Evolutionary conservation across 2,797 vertebrate species (phyloP).

Genomic region (Sebastes reedi): DNA sequence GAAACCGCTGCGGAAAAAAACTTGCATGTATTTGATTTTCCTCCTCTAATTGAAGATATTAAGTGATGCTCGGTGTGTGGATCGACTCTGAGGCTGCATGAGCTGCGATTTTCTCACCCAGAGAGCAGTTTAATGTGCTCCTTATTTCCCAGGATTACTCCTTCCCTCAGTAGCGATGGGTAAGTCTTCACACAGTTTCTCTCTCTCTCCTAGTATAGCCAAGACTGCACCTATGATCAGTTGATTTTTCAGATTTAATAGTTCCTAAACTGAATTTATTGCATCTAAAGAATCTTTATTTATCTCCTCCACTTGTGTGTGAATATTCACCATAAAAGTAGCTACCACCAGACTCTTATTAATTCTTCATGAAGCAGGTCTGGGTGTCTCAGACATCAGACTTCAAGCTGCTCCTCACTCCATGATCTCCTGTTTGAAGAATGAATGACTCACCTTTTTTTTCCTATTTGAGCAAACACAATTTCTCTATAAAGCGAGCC

Average conservation of each 20-base stretch:
- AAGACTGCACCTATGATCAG: slow-evolving; percentile 11
- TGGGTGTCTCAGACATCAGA: slow-evolving; percentile 46
- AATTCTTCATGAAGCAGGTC: slow-evolving; percentile 63
- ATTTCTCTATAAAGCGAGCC: slow-evolving; percentile 35
- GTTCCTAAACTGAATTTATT: slow-evolving; percentile 13
- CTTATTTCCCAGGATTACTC: slow-evolving; percentile 47
- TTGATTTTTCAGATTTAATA: neutral
- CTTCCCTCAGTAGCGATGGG: slow-evolving; percentile 63
- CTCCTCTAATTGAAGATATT: slow-evolving; percentile 23
- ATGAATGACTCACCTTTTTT: slow-evolving; percentile 16
- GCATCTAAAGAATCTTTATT: neutral
- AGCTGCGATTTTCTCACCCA: slow-evolving; percentile 30
- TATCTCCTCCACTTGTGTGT: neutral
- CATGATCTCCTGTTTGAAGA: slow-evolving; percentile 28
- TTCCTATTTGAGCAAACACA: slow-evolving; percentile 4
- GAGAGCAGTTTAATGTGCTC: slow-evolving; percentile 60
- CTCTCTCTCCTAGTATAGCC: neutral
- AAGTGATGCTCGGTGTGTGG: slow-evolving; percentile 47
- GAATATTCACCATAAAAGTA: slow-evolving; percentile 32
- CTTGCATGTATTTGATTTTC: slow-evolving; percentile 34
- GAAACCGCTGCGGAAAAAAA: slow-evolving; percentile 61
- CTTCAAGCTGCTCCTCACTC: slow-evolving; percentile 36
- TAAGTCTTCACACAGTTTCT: slow-evolving; percentile 62
- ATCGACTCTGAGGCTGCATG: slow-evolving; percentile 32
- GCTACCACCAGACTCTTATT: slow-evolving; percentile 33